Conservation (phyloP, 2,797 vertebrate species). For the Gymnothorax reevesii region DNA sequence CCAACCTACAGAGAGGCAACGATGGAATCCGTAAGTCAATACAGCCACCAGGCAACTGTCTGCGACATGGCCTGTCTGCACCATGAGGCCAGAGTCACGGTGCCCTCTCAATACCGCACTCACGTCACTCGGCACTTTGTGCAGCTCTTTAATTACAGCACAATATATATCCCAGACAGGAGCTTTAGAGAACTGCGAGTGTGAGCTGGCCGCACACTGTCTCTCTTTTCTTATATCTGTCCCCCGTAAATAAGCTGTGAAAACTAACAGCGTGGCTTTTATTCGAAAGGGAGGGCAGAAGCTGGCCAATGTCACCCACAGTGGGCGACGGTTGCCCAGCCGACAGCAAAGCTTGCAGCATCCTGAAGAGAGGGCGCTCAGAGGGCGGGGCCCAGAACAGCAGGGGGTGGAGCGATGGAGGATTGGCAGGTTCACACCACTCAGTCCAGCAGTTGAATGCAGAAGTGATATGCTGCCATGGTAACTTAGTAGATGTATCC, state of each 20-base stretch:
- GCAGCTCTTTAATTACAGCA: slow-evolving; percentile 16
- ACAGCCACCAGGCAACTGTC: neutral
- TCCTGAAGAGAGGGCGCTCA: neutral
- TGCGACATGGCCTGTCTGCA: slow-evolving; percentile 2
- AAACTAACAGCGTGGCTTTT: neutral
- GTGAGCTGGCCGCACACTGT: neutral
- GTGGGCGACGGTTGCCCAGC: neutral
- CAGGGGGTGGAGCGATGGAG: neutral
- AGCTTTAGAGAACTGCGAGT: neutral
- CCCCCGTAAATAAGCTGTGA: neutral
- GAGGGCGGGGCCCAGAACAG: neutral
- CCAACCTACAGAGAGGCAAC: too few species aligned
- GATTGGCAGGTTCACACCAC: neutral
- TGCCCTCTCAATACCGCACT: neutral
- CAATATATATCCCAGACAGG: neutral
- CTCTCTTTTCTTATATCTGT: neutral
- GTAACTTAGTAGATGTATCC: neutral
- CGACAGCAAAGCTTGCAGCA: neutral
- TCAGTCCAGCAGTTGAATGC: neutral
- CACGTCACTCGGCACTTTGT: neutral
- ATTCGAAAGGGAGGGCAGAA: neutral
- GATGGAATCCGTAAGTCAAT: neutral
- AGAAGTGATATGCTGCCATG: neutral
- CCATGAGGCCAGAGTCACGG: neutral
- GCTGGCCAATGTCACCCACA: neutral